Evolutionary conservation across 35 echinoderm and acorn worm genomes (phyloP).

Genomic region (Lytechinus variegatus): DNA sequence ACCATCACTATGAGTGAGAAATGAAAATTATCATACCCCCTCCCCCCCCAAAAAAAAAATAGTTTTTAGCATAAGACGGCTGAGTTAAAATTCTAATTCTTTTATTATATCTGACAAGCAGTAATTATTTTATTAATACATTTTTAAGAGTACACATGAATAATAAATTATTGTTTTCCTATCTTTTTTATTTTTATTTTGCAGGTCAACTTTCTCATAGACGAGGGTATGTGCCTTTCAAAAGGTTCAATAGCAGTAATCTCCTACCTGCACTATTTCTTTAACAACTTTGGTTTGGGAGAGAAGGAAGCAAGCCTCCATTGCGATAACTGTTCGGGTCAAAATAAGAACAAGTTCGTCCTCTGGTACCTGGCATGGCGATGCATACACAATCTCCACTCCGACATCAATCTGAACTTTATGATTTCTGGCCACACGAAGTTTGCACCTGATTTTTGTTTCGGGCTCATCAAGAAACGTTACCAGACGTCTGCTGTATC

Average conservation of each 20-base stretch:
- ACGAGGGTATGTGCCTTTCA: constrained; percentile 31
- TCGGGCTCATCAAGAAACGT: constrained; percentile 46
- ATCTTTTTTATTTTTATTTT: constrained; percentile 6
- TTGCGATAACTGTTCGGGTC: constrained; percentile 71
- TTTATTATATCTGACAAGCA: too few relatives aligned
- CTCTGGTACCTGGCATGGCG: constrained; percentile 72
- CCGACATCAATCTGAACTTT: constrained; percentile 33
- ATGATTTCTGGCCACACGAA: constrained; percentile 60
- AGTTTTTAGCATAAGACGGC: too few relatives aligned
- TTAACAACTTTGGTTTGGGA: constrained; percentile 39
- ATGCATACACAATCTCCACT: constrained; percentile 36
- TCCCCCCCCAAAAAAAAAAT: too few relatives aligned
- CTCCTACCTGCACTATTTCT: constrained; percentile 60
- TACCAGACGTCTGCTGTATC: constrained; percentile 32
- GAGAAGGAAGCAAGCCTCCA: constrained; percentile 55
- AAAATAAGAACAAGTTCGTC: constrained; percentile 78
- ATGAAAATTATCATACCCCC: too few relatives aligned
- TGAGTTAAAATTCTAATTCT: too few relatives aligned
- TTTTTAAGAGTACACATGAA: not conserved
- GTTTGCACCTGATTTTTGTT: constrained; percentile 47
- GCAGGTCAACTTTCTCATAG: constrained; percentile 76
- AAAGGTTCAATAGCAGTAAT: constrained; percentile 69
- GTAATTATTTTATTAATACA: too few relatives aligned
- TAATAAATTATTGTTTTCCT: not conserved
- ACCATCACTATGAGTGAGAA: too few relatives aligned